Conservation (phyloP, 2,797 vertebrate genomes). For the Trachops cirrhosus region DNA sequence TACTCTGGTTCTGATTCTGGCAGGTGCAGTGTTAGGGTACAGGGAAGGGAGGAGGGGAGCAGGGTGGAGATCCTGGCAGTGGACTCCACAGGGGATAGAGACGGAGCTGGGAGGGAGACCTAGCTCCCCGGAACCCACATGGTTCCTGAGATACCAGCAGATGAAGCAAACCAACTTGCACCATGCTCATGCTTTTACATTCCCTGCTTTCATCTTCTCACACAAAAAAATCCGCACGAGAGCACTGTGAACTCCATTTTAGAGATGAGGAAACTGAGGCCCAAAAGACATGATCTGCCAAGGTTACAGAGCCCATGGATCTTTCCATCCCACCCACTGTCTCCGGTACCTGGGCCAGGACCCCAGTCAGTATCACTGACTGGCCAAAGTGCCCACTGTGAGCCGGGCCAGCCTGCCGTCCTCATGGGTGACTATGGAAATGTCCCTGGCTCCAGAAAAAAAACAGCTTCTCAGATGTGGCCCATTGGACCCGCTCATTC, state of each 20-base stretch:
- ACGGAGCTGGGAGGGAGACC: not conserved
- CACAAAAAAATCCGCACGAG: not conserved
- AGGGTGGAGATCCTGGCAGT: not conserved
- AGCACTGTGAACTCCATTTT: conserved; percentile 8
- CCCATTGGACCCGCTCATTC: not conserved
- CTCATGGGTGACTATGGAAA: not conserved
- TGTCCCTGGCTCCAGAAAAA: not conserved
- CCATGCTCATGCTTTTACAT: not conserved
- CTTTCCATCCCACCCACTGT: not conserved
- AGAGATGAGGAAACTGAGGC: not conserved
- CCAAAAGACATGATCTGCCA: not conserved
- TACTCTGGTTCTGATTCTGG: not conserved
- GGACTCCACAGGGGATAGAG: not conserved
- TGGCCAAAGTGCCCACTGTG: not conserved
- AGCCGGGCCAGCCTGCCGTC: not conserved
- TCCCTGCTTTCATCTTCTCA: not conserved
- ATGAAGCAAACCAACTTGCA: not conserved
- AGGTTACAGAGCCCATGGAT: not conserved
- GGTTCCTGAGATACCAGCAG: not conserved
- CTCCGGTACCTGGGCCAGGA: not conserved
- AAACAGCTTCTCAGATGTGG: not conserved
- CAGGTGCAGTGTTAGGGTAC: not conserved
- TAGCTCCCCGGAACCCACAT: not conserved
- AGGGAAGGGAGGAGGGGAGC: not conserved
- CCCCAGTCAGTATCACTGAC: not conserved